Evolutionary conservation across 2,113 vertebrate species (phyloP).

Genomic region (Python bivittatus): DNA sequence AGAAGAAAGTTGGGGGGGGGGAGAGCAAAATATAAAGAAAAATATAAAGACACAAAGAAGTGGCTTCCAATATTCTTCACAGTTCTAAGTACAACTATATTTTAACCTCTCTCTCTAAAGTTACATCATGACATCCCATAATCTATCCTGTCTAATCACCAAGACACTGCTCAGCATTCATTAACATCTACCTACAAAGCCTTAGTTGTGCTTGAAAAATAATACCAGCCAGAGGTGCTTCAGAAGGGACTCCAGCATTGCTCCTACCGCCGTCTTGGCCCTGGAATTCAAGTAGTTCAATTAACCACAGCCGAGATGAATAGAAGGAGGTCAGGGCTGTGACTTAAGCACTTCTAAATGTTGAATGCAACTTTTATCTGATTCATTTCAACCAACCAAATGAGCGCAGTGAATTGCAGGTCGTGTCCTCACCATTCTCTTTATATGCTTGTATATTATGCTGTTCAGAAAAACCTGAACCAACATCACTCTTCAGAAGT

Average conservation of each 20-base stretch:
- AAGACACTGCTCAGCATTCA: neutral
- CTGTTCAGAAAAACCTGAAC: conserved; percentile 56
- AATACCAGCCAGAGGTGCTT: neutral
- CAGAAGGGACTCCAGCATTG: neutral
- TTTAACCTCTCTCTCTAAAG: too few species aligned
- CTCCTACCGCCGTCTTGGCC: neutral
- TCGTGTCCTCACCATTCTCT: neutral
- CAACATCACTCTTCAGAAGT: conserved; percentile 68
- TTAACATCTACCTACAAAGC: neutral
- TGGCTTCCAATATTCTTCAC: too few species aligned
- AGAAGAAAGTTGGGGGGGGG: too few species aligned
- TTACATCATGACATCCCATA: too few species aligned
- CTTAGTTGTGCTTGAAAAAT: neutral
- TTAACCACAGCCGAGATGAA: neutral
- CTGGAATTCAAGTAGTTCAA: neutral
- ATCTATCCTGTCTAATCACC: too few species aligned
- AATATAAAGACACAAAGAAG: too few species aligned
- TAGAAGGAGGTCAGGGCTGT: neutral
- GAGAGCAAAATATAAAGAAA: too few species aligned
- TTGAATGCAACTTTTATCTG: conserved; percentile 5
- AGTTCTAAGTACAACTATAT: too few species aligned
- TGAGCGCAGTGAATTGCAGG: neutral
- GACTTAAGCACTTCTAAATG: neutral
- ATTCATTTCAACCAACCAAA: conserved; percentile 14
- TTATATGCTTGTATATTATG: conserved; percentile 17